Conservation (phyloP, 2,797 vertebrate species). For the Alosa sapidissima region DNA sequence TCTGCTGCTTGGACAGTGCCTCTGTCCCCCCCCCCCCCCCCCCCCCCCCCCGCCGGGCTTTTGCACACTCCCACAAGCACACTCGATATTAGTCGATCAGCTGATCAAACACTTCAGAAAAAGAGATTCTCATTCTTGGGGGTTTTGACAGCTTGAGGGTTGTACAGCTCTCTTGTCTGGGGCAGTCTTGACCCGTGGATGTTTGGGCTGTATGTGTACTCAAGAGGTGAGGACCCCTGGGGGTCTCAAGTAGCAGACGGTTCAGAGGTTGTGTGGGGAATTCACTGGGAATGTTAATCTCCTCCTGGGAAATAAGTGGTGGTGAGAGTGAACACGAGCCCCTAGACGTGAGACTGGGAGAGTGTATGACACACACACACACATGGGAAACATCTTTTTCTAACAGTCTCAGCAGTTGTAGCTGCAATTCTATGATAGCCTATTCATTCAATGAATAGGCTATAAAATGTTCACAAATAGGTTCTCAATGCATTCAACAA, state of each 20-base stretch:
- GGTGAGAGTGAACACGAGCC: constrained; percentile 5
- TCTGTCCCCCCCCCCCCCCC: background rate
- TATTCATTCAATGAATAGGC: no score
- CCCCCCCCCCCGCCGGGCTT: background rate
- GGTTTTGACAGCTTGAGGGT: background rate
- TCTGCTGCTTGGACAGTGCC: background rate
- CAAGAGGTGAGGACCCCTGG: constrained; percentile 20
- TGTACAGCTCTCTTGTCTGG: background rate
- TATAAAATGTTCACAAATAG: no score
- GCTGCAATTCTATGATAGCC: background rate
- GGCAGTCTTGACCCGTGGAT: background rate
- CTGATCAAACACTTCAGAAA: background rate
- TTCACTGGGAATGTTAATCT: constrained; percentile 58
- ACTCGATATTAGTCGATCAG: background rate
- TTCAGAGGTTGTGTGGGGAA: constrained; percentile 49
- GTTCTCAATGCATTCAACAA: background rate
- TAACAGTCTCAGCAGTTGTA: background rate
- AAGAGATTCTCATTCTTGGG: background rate
- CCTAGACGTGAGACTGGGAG: background rate
- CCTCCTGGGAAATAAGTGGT: constrained; percentile 34
- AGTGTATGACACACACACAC: background rate
- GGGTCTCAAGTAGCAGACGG: constrained; percentile 33
- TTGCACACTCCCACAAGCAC: background rate
- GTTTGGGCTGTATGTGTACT: background rate
- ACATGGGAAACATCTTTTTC: background rate